Percentiles rank a stretch among this genome's conserved stretches.
Evolutionary conservation across 2,888 invertebrate genomes (phyloP).

Genomic region (Netelia melanura): DNA sequence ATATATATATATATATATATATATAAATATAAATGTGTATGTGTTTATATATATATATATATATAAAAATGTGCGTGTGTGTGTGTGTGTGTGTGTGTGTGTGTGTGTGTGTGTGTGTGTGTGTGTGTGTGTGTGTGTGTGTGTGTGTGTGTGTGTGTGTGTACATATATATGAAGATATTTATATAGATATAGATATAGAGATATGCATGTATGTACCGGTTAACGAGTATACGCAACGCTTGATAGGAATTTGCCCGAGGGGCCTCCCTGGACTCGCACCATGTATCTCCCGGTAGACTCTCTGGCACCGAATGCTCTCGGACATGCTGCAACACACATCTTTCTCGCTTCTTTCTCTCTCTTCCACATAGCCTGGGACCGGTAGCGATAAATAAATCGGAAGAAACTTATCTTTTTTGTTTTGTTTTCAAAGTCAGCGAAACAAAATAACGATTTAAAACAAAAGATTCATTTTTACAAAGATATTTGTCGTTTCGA

Average conservation of each 20-base stretch:
- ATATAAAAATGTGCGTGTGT: no score
- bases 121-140: no score
- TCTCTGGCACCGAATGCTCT: slow-evolving; percentile 79
- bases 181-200: slow-evolving; percentile 23
- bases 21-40: slow-evolving; percentile 27
- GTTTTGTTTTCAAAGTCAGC: neutral
- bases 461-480: no score
- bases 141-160: no score
- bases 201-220: slow-evolving; percentile 50
- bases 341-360: slow-evolving; percentile 24
- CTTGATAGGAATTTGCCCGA: slow-evolving; percentile 70
- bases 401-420: neutral
- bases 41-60: no score
- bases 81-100: no score
- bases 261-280: slow-evolving; percentile 61
- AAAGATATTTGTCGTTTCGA: no score
- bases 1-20: slow-evolving; percentile 17
- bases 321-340: slow-evolving; percentile 75
- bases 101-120: no score
- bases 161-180: slow-evolving; percentile 1
- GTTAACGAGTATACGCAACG: slow-evolving; percentile 68
- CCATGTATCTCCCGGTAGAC: slow-evolving; percentile 71
- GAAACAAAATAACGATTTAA: neutral
- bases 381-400: slow-evolving; percentile 35
- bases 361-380: neutral